Base-by-base conservation (phyloP, 2,113 vertebrate genomes). In the Macquaria ambigua region DNA sequence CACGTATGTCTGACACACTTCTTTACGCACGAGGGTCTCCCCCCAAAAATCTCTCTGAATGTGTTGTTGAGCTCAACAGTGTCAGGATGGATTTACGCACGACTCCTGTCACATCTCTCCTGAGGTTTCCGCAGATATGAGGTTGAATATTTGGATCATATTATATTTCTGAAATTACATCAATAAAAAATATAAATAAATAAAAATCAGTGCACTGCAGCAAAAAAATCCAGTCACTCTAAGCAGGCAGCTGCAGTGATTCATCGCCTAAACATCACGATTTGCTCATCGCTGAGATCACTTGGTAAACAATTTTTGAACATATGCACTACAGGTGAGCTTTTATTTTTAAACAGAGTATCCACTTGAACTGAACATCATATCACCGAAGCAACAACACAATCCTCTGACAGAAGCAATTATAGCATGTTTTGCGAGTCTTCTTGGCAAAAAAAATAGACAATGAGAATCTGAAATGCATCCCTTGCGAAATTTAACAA, bases 21-120 rank as follows among this genome's bases (percentile, higher is more conserved):
- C 63, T 87, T 85, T 87, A 90, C 89, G 93, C 91, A 91, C 73
- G 61, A 92, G 91, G 91, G 84, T 93, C 92, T 92, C 93, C 93
- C 93, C 80, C 46, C 6, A 53, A 87, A 91, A 91, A 88, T 79
- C 77, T 85, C 74, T 43, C 78, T 6, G 21, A 80, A 74, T 59
- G 52, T 81, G 48, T 63, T 53, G 21, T 50, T 62, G 87, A 90
- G 78, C 50, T 76, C 77, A 85, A n/a, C 74, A 3, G 79, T 15
- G 37, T 50, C 69, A 48, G 39, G 67, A 41, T 68, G 69, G 62
- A 41, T 81, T 70, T 85, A 78, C 64, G 77, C 87, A 90, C 85
- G 84, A 90, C 78, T 82, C 55, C 58, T 56, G 71, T 77, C 74
- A 53, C 21, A 62, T 16, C 63, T 58, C 74, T 67, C 61, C 21